These are phyloP conservation scores for Acanthosepion pharaonis DNA, from an alignment of 2,888 invertebrate genomes.

Conservation along the genomic window DNA sequence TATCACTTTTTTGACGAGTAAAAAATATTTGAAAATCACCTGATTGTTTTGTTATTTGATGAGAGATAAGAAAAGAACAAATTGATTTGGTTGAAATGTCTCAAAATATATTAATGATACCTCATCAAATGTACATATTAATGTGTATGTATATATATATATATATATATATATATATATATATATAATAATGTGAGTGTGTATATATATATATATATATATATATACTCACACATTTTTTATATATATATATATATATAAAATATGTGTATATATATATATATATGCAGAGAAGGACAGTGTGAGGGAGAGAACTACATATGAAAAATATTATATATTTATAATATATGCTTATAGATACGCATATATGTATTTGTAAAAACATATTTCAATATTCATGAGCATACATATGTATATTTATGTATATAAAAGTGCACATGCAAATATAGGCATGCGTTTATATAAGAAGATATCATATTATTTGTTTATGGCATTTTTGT, in stretches of 20 bases:
- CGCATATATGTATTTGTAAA: too few relatives aligned
- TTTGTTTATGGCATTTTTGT: too few relatives aligned
- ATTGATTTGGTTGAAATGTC: not conserved
- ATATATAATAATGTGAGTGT: not conserved
- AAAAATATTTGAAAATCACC: not conserved
- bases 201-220: not conserved
- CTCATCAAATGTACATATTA: not conserved
- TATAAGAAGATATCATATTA: not conserved
- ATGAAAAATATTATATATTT: too few relatives aligned
- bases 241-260: too few relatives aligned
- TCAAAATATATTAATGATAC: too few relatives aligned
- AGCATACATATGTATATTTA: not conserved
- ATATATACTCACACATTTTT: too few relatives aligned
- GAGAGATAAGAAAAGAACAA: too few relatives aligned
- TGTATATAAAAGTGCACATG: not conserved
- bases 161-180: not conserved
- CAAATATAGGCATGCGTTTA: not conserved
- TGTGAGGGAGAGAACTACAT: too few relatives aligned
- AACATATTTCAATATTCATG: not conserved
- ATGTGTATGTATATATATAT: not conserved
- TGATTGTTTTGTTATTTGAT: not conserved
- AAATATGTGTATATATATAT: too few relatives aligned
- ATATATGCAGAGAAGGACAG: too few relatives aligned
- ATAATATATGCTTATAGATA: too few relatives aligned
- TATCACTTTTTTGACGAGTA: slow-evolving; percentile 4